Conservation (phyloP, 1,140 invertebrate species). For the Listronotus oregonensis region DNA sequence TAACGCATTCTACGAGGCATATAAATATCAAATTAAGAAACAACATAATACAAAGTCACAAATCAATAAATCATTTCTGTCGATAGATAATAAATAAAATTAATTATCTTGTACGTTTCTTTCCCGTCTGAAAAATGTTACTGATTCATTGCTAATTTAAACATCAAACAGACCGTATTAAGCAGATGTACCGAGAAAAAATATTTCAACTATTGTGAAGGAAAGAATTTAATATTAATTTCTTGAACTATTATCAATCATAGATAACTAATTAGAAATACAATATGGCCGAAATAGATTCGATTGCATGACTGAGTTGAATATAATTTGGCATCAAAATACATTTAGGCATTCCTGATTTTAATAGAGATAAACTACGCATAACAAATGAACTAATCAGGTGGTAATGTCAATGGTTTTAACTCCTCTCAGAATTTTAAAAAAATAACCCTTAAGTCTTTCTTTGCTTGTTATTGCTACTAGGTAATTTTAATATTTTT, state of each 20-base stretch:
- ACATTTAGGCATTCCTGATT: too few species aligned
- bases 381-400: too few species aligned
- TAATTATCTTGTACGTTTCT: constrained; percentile 2
- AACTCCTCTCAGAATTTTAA: too few species aligned
- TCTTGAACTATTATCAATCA: constrained; percentile 4
- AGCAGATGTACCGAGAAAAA: constrained; percentile 6
- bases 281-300: constrained; percentile 9
- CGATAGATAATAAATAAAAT: constrained; percentile 16
- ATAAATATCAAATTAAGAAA: too few species aligned
- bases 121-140: constrained; percentile 12
- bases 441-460: too few species aligned
- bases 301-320: neutral
- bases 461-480: too few species aligned
- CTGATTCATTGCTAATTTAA: constrained; percentile 15
- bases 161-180: constrained; percentile 12
- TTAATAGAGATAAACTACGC: too few species aligned
- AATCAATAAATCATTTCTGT: constrained; percentile 8
- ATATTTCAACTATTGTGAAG: neutral
- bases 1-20: too few species aligned
- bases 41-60: constrained; percentile 1
- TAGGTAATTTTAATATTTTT: too few species aligned
- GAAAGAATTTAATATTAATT: constrained; percentile 12
- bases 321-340: too few species aligned
- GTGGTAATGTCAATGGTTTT: too few species aligned
- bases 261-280: constrained; percentile 5